A percentile compares a stretch with the other conserved stretches of the same genome.
phyloP scores from a whole-genome alignment of 2,113 vertebrate genomes.

The Illadopsis cleaveri region DNA sequence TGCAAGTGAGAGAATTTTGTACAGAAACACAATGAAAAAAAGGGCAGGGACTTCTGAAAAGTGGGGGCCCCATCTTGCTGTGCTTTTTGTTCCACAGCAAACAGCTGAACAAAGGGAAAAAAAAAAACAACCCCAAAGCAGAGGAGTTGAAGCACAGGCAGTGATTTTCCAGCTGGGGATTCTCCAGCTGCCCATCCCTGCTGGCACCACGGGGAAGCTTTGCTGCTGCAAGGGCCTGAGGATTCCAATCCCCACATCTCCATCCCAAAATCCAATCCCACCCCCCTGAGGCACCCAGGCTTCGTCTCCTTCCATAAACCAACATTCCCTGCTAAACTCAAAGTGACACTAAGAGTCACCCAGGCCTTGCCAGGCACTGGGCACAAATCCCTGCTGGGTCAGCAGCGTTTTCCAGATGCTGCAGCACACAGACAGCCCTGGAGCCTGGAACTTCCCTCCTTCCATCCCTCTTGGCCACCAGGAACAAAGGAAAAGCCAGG shows the following conservation, averaged over 20 bases:
- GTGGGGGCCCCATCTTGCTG: rapidly evolving
- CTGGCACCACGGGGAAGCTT: background rate
- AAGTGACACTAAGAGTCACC: background rate
- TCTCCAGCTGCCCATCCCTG: background rate
- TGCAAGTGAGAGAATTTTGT: background rate
- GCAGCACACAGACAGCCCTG: background rate
- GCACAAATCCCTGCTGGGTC: background rate
- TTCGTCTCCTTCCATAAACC: background rate
- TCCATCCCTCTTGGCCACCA: background rate
- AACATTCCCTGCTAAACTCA: background rate
- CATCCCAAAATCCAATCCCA: background rate
- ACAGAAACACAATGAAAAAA: background rate
- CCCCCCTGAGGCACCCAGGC: background rate
- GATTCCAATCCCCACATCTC: background rate
- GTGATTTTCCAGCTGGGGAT: background rate
- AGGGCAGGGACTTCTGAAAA: rapidly evolving
- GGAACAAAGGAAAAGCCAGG: background rate
- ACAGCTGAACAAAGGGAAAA: background rate
- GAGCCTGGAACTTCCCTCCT: background rate
- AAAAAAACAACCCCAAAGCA: background rate
- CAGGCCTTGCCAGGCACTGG: background rate
- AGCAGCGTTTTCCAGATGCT: background rate
- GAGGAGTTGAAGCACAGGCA: background rate
- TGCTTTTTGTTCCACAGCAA: background rate
- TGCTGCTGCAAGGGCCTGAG: background rate